phyloP scores from a whole-genome alignment of 2,797 vertebrate genomes.

The Petrocephalus sullivani region DNA sequence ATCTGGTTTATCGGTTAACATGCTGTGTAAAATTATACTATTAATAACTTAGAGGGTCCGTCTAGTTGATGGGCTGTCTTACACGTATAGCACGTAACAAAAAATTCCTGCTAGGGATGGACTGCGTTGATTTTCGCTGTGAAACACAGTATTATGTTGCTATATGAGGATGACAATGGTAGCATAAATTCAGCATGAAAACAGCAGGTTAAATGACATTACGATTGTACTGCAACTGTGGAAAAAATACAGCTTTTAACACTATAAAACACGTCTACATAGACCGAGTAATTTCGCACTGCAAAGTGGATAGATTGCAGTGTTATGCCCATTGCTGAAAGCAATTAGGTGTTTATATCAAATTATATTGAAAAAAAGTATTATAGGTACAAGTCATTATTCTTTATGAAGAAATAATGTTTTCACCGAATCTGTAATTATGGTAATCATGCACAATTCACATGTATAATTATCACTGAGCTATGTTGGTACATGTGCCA shows the following conservation, averaged over 20 bases:
- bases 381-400: not conserved
- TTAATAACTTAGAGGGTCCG: constrained; percentile 4
- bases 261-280: not conserved
- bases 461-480: not conserved
- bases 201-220: not conserved
- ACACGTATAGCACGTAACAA: not conserved
- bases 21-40: not conserved
- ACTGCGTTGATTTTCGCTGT: not conserved
- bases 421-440: not conserved
- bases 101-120: not conserved
- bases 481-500: not conserved
- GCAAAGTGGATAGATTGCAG: not conserved
- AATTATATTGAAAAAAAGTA: not conserved
- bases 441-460: not conserved
- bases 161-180: not conserved
- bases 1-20: not conserved
- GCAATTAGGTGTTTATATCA: constrained; percentile 7
- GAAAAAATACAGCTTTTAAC: not conserved
- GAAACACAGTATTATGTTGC: not conserved
- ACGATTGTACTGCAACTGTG: not conserved
- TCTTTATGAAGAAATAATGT: constrained; percentile 8
- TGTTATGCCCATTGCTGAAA: not conserved
- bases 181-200: not conserved
- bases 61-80: not conserved
- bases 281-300: not conserved